Base-by-base conservation (phyloP, 2,797 vertebrate genomes). In the Holocentrus rufus region DNA sequence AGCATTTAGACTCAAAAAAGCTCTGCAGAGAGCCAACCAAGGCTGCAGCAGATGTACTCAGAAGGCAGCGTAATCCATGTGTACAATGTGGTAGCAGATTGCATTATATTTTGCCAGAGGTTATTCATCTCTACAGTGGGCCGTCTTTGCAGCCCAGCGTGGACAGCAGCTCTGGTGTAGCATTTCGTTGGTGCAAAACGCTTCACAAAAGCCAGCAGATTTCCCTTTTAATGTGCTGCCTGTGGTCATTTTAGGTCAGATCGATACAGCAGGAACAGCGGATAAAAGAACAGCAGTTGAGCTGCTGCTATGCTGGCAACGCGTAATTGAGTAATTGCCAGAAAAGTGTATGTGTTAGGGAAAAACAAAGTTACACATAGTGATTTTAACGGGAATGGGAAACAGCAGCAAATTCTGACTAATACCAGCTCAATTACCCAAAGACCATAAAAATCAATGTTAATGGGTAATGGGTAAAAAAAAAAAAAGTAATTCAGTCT, bases 1-100 rank as follows among this genome's bases (percentile, higher is more conserved):
- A 57, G 50, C 31, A 22, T 67, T 25, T 42, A 36, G 34, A 65
- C 44, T 42, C 25, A 2, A 15, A 64, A 76, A 36, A 22, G 56
- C 18, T 34, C 30, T 1, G 13, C 22, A 60, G 46, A 72, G 22
- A 23, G 56, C 47, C 5, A 2, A 7, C 25, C 2, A 14, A 63
- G 27, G 23, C n/a, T 10, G 17, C 3, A 36, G 50, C 70, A 74
- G 14, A 23, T 8, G 27, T 22, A 15, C 36, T 9, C 20, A 67
- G 2, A 61, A n/a, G 34, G 44, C 1, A 1, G 10, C 25, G 53
- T 4, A 2, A 22, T 9, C 18, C 52, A 18, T 42, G 54, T 39
- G 13, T 2, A 2, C 17, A 34, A 59, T 55, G 44, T 65, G 31
- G 74, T 3, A 50, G 17, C 8, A 5, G 47, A 49, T 27, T 30